Evolutionary conservation across 2,113 vertebrate species (phyloP).

Genomic region (Pipa parva): DNA sequence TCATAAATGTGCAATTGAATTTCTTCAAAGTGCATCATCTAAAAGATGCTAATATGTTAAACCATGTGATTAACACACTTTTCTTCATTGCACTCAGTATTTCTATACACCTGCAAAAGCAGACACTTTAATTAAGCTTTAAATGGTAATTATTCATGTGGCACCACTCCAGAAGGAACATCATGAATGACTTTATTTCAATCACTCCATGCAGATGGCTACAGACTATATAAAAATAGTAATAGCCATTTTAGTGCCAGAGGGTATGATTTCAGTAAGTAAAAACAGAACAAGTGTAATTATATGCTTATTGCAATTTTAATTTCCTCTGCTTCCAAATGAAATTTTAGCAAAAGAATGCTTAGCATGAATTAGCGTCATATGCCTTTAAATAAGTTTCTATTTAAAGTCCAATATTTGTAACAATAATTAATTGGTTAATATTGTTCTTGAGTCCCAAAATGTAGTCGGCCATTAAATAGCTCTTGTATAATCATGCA

Average conservation of each 20-base stretch:
- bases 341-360: not conserved
- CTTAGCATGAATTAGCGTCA: not conserved
- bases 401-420: not conserved
- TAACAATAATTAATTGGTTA: not conserved
- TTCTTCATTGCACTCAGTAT: not conserved
- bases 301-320: not conserved
- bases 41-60: no score
- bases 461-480: not conserved
- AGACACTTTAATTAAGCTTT: conserved; percentile 62
- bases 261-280: not conserved
- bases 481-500: not conserved
- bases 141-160: conserved; percentile 59
- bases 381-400: not conserved
- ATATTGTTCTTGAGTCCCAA: not conserved
- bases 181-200: conserved; percentile 39
- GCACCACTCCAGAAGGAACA: conserved; percentile 44
- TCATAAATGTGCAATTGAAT: no score
- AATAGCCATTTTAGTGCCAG: conserved; percentile 12
- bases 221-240: conserved; percentile 25
- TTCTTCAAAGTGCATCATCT: no score
- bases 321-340: not conserved
- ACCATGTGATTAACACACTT: not conserved
- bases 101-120: conserved; percentile 51
- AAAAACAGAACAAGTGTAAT: not conserved
- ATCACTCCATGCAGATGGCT: conserved; percentile 42